Evolutionary conservation across 2,888 invertebrate species (phyloP).

Genomic region (Gandaritis pyraliata): DNA sequence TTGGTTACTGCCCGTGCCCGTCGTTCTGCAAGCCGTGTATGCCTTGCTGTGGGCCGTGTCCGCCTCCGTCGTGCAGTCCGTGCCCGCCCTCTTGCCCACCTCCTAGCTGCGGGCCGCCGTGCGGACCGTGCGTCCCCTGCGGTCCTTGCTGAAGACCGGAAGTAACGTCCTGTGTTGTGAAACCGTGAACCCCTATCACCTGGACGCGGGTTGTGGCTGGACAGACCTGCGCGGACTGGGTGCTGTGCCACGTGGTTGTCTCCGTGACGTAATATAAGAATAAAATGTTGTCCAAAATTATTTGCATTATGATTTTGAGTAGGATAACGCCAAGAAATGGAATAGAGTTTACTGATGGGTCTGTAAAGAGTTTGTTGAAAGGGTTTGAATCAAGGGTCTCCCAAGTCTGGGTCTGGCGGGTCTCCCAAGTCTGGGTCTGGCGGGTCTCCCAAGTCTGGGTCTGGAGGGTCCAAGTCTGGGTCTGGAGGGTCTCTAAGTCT

Average conservation of each 20-base stretch:
- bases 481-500: too few relatives aligned
- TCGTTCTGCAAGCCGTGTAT: too few relatives aligned
- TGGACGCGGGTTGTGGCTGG: slow-evolving; percentile 15
- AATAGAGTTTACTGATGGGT: too few relatives aligned
- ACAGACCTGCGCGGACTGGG: slow-evolving; percentile 9
- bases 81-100: slow-evolving; percentile 28
- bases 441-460: too few relatives aligned
- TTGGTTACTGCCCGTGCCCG: too few relatives aligned
- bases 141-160: slow-evolving; percentile 33
- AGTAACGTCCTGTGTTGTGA: slow-evolving; percentile 22
- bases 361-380: too few relatives aligned
- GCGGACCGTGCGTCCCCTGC: slow-evolving; percentile 29
- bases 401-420: too few relatives aligned
- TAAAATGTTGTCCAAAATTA: slow-evolving; percentile 39
- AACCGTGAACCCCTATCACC: slow-evolving; percentile 14
- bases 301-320: neutral
- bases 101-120: slow-evolving; percentile 5
- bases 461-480: too few relatives aligned
- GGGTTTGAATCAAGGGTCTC: too few relatives aligned
- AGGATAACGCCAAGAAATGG: too few relatives aligned
- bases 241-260: slow-evolving; percentile 35
- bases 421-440: too few relatives aligned
- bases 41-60: slow-evolving; percentile 11
- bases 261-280: slow-evolving; percentile 42
- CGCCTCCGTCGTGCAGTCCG: slow-evolving; percentile 21